Base-by-base conservation (phyloP, 2,797 vertebrate genomes). In the Synaphobranchus kaupii region DNA sequence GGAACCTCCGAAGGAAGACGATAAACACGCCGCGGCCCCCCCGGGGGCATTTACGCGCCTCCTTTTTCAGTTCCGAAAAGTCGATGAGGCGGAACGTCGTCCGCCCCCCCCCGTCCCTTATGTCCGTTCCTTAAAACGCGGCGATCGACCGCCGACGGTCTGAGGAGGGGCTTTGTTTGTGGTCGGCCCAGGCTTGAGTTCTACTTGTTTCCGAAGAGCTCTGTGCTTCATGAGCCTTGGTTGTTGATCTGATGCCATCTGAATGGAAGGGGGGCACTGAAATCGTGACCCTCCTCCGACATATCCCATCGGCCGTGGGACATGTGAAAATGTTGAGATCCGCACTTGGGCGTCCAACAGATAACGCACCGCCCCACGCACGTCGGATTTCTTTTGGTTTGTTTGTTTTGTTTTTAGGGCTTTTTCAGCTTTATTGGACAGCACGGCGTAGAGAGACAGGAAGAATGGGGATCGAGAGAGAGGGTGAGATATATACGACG, bases 301-400 rank as follows among this genome's bases (percentile, higher is more conserved):
- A 78, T 22, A 78, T 78, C 39, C 73, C 39, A 47, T 39, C 73
- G 6, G 39, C 39, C 20, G 15, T 44, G 73, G 39, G 73, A 78
- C 68, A 71, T 71, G 68, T 13, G 68, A 71, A 71, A 17, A 78
- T 78, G 17, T 78, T 25, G 73, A 78, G 73, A 22, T 78, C 73
- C 73, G 20, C 12, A 47, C 20, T 7, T 7, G 39, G 73, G 39
- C 34, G 34, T 22, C 73, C 73, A 17, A 22, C 34, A 20, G 34
- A 22, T 39, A 22, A 25, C 73, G 39, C 34, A 12, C 73, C 31
- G 5, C 17, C 73, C 39, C 3, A 39, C 39, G 39, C 4, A 71
- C 9, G 68, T 10, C n/a, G 28, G 28, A 68, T 68, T 68, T 68
- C 4, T 28, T 39, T 39, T 39, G n/a, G n/a, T n/a, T n/a, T n/a